These are phyloP conservation scores for Epinephelus coioides DNA, from an alignment of 2,797 vertebrate species.

Conservation along the genomic window DNA sequence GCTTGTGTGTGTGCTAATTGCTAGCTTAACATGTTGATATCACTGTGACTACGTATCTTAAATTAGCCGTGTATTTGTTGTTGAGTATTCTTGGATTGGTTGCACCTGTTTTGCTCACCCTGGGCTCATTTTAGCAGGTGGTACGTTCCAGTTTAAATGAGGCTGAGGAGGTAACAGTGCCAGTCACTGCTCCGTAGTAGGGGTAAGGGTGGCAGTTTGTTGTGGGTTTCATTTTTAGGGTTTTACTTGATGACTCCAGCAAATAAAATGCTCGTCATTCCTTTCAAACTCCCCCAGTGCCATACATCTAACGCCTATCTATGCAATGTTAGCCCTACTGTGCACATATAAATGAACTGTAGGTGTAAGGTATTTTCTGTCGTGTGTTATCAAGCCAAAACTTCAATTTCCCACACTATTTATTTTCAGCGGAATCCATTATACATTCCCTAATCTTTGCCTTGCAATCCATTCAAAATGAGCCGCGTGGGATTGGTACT, in stretches of 20 bases:
- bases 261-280: not conserved
- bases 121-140: not conserved
- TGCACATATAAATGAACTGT: not conserved
- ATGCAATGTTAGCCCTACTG: too few species aligned
- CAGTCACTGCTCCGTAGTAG: not conserved
- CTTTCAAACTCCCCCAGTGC: not conserved
- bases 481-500: not conserved
- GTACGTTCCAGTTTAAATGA: conserved; percentile 5
- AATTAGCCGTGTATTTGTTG: not conserved
- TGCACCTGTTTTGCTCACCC: not conserved
- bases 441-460: not conserved
- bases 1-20: too few species aligned
- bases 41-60: not conserved
- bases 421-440: not conserved
- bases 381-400: not conserved
- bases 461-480: not conserved
- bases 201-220: not conserved
- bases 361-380: not conserved
- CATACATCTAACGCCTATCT: not conserved
- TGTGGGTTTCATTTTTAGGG: not conserved
- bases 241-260: not conserved
- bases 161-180: not conserved
- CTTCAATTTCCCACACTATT: not conserved
- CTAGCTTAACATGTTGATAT: not conserved
- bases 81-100: not conserved